These are phyloP conservation scores for Gymnocheta viridis DNA, from an alignment of 2,888 invertebrate genomes.

Conservation along the genomic window DNA sequence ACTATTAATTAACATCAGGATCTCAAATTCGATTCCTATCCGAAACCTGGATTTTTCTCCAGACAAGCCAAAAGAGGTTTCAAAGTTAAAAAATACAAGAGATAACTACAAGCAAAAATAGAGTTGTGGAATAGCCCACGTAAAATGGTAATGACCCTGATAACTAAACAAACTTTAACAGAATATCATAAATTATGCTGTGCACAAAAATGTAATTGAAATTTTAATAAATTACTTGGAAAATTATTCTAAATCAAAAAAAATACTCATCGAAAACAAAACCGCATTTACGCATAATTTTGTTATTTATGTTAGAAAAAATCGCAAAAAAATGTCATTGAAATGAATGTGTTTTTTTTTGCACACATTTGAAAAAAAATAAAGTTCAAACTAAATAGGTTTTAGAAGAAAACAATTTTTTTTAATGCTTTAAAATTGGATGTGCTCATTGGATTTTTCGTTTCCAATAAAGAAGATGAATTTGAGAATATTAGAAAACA, in stretches of 20 bases:
- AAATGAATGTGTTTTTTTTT: slow-evolving; percentile 48
- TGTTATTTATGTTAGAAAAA: slow-evolving; percentile 11
- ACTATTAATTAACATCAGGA: too few species aligned
- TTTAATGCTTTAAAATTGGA: slow-evolving; percentile 19
- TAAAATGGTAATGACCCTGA: slow-evolving; percentile 1
- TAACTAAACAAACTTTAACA: neutral
- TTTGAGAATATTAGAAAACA: slow-evolving; percentile 16
- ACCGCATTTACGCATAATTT: slow-evolving; percentile 61
- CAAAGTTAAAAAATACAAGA: too few species aligned
- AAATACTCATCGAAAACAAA: slow-evolving; percentile 6
- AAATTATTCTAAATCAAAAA: neutral
- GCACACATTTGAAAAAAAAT: neutral
- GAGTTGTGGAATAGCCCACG: too few species aligned
- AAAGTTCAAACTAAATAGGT: neutral
- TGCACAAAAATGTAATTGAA: neutral
- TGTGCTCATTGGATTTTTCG: slow-evolving; percentile 17
- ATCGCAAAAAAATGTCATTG: slow-evolving; percentile 54
- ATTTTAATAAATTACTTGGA: slow-evolving; percentile 8
- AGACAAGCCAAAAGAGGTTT: too few species aligned
- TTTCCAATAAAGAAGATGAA: slow-evolving; percentile 33
- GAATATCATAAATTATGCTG: neutral
- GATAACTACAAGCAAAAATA: too few species aligned
- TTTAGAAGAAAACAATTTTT: slow-evolving; percentile 11
- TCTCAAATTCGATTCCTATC: too few species aligned
- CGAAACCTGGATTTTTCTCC: too few species aligned